Evolutionary conservation across 1,140 invertebrate genomes (phyloP).

Genomic region (Agrilus planipennis): DNA sequence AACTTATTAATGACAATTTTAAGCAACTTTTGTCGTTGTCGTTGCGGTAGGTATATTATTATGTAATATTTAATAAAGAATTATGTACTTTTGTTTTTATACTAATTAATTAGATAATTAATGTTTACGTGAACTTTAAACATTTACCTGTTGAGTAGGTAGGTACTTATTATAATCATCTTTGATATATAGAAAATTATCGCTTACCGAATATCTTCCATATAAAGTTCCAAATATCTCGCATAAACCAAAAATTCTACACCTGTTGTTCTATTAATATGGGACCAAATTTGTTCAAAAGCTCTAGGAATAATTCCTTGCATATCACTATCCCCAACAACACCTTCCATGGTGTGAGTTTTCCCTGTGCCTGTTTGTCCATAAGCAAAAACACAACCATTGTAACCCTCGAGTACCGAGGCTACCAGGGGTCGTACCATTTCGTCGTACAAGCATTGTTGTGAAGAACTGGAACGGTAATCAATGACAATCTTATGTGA

Average conservation of each 20-base stretch:
- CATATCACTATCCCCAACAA: slow-evolving; percentile 38
- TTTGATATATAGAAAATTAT: no score
- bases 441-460: slow-evolving; percentile 92
- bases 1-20: no score
- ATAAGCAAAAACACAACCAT: slow-evolving; percentile 95
- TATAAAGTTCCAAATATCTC: slow-evolving; percentile 91
- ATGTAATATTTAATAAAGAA: no score
- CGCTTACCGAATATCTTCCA: slow-evolving; percentile 61
- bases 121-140: no score
- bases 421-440: slow-evolving; percentile 88
- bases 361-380: slow-evolving; percentile 63
- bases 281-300: slow-evolving; percentile 92
- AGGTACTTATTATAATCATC: no score
- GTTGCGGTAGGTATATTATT: no score
- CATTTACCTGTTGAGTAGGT: no score
- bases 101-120: no score
- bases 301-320: slow-evolving; percentile 85
- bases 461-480: slow-evolving; percentile 53
- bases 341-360: slow-evolving; percentile 84
- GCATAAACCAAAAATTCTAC: slow-evolving; percentile 86
- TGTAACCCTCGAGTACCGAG: slow-evolving; percentile 90
- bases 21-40: no score
- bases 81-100: no score
- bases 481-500: background rate
- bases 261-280: slow-evolving; percentile 75